A percentile compares a stretch with the other conserved stretches of the same genome.
Conservation (phyloP, 2,888 invertebrate genomes). For the Hedychridium roseum region DNA sequence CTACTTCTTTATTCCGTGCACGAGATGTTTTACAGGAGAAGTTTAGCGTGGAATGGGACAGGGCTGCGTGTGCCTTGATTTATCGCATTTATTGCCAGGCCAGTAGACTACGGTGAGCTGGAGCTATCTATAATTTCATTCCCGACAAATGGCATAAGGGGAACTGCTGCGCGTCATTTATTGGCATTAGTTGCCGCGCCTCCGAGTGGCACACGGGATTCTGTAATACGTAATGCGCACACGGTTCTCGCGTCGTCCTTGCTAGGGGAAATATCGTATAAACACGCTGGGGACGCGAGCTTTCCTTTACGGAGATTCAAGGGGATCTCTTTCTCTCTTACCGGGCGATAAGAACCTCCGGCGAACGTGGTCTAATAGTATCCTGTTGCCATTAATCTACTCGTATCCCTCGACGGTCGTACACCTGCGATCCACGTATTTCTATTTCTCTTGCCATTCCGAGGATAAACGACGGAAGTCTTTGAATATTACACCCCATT, state of each 20-base stretch:
- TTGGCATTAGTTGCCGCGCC: slow-evolving; percentile 37
- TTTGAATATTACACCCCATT: no score
- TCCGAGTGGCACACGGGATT: slow-evolving; percentile 18
- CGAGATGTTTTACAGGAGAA: no score
- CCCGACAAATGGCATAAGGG: slow-evolving; percentile 25
- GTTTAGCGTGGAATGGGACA: no score
- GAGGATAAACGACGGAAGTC: no score
- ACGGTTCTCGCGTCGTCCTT: neutral
- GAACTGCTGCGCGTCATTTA: slow-evolving; percentile 31
- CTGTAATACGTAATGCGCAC: slow-evolving; percentile 25
- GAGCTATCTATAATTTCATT: no score
- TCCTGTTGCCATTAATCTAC: neutral
- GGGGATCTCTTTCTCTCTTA: neutral
- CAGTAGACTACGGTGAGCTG: no score
- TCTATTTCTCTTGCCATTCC: no score
- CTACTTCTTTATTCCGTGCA: no score
- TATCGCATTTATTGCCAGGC: no score
- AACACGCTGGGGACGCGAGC: neutral
- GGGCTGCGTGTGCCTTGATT: no score
- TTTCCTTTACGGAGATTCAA: neutral
- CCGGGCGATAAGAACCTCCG: neutral
- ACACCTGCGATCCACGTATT: neutral
- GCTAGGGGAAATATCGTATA: slow-evolving; percentile 13
- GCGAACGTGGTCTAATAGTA: no score
- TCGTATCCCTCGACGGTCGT: neutral